Evolutionary conservation across 1,140 invertebrate genomes (phyloP).

Genomic region (Ceratina japonica): DNA sequence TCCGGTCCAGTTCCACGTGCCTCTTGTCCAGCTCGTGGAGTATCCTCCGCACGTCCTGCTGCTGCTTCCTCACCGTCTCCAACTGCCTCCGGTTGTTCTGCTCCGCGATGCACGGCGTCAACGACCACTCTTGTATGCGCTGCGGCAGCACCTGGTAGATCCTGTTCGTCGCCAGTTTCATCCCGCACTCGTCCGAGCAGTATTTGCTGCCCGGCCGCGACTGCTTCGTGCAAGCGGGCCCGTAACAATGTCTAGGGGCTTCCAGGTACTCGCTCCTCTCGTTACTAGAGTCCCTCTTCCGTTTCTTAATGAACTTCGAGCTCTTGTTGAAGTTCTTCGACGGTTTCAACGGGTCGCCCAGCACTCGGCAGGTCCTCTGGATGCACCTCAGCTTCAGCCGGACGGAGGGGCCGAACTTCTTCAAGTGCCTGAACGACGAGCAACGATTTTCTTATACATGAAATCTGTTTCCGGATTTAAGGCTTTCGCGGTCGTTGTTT

Average conservation of each 20-base stretch:
- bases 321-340: slow-evolving; percentile 74
- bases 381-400: slow-evolving; percentile 86
- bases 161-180: slow-evolving; percentile 92
- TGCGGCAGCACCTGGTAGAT: slow-evolving; percentile 93
- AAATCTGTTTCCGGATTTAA: no score
- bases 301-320: slow-evolving; percentile 74
- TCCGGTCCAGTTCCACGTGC: slow-evolving; percentile 88
- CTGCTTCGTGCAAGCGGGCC: slow-evolving; percentile 90
- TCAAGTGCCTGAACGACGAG: slow-evolving; percentile 81
- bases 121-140: slow-evolving; percentile 96
- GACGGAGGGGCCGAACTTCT: slow-evolving; percentile 87
- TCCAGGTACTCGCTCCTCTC: slow-evolving; percentile 80
- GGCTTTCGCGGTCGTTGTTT: no score
- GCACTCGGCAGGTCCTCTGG: slow-evolving; percentile 78
- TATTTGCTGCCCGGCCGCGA: slow-evolving; percentile 94
- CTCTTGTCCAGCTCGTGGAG: slow-evolving; percentile 89
- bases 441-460: neutral
- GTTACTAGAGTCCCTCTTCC: slow-evolving; percentile 79
- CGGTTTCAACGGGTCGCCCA: slow-evolving; percentile 74
- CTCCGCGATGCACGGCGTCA: slow-evolving; percentile 93
- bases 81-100: slow-evolving; percentile 90
- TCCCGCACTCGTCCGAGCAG: slow-evolving; percentile 95
- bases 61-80: slow-evolving; percentile 89
- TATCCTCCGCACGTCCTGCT: slow-evolving; percentile 86
- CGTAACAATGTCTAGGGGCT: slow-evolving; percentile 91